Conservation (phyloP, 1,140 invertebrate genomes). For the Bombus breviceps region DNA sequence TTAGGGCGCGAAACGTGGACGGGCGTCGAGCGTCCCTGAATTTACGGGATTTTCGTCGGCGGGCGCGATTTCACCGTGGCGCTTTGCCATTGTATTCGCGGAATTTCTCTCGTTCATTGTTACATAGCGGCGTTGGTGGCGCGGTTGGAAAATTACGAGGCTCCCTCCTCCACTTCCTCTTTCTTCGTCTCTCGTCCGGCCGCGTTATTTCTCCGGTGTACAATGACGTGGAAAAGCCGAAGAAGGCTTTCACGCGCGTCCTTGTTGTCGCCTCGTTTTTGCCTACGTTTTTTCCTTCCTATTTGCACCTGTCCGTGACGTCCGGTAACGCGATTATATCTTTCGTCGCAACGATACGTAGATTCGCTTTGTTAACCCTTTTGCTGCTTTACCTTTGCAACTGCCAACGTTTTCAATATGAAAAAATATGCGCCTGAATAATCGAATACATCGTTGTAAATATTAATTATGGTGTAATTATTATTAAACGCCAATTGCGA, state of each 20-base stretch:
- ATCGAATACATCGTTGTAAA: too few species aligned
- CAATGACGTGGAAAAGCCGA: conserved; percentile 67
- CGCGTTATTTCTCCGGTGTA: conserved; percentile 48
- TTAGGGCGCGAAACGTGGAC: conserved; percentile 11
- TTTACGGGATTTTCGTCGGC: conserved; percentile 58
- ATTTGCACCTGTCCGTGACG: neutral
- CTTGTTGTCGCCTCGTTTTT: neutral
- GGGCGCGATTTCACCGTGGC: conserved; percentile 47
- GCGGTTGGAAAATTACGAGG: conserved; percentile 67
- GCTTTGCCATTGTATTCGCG: conserved; percentile 57
- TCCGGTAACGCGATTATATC: neutral
- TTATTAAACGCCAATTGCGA: too few species aligned
- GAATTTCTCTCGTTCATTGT: conserved; percentile 63
- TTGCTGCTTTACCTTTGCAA: neutral
- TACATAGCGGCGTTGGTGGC: conserved; percentile 51
- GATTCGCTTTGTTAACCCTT: neutral
- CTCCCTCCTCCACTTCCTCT: conserved; percentile 50
- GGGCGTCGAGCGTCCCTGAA: conserved; percentile 16
- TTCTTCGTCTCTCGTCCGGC: conserved; percentile 55
- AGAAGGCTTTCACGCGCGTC: conserved; percentile 56
- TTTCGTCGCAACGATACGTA: neutral
- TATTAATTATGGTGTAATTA: too few species aligned
- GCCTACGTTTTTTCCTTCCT: neutral
- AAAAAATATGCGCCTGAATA: too few species aligned
- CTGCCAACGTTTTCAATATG: too few species aligned